Percentiles rank a stretch among this genome's conserved stretches.
These are phyloP conservation scores for Crotalus horridus DNA, from an alignment of 2,113 vertebrate genomes.

Conservation along the genomic window DNA sequence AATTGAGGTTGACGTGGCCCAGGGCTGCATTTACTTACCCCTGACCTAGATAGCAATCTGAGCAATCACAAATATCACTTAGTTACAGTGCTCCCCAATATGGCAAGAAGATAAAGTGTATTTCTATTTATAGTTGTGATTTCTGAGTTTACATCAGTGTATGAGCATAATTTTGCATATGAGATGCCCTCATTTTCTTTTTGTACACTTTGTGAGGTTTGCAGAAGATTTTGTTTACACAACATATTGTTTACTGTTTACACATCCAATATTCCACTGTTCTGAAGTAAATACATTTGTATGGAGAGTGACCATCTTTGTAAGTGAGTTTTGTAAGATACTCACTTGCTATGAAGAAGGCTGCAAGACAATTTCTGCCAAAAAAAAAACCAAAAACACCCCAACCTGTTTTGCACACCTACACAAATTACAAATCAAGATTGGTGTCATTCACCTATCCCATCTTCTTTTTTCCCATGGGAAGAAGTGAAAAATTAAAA, in stretches of 20 bases:
- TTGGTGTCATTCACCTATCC: background rate
- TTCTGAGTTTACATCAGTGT: background rate
- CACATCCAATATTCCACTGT: background rate
- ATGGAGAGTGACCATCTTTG: background rate
- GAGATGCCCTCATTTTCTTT: background rate
- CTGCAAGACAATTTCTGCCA: background rate
- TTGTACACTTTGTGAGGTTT: background rate
- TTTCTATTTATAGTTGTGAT: background rate
- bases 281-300: background rate
- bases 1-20: background rate
- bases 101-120: background rate
- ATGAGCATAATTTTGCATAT: background rate
- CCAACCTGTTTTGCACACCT: background rate
- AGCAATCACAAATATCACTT: background rate
- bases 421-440: background rate
- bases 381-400: background rate
- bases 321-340: background rate
- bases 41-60: background rate
- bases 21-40: background rate
- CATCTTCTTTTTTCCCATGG: background rate
- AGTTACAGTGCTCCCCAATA: background rate
- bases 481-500: background rate
- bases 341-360: background rate
- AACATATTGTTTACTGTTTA: background rate
- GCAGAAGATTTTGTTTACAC: background rate